These are phyloP conservation scores for Hymenopus coronatus DNA, from an alignment of 2,888 invertebrate genomes.

Conservation along the genomic window DNA sequence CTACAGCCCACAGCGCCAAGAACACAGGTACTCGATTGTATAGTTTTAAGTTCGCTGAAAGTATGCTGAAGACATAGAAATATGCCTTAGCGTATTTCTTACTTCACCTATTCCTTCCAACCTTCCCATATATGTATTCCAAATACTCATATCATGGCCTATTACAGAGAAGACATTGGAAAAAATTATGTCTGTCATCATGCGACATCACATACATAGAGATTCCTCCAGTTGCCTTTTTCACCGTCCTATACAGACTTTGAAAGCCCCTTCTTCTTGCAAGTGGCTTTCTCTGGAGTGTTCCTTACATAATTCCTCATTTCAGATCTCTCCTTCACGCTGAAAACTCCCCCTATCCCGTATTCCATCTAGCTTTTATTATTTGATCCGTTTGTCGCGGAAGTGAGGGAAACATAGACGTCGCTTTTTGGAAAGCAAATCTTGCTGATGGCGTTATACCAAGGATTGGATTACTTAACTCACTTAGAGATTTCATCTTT, in stretches of 20 bases:
- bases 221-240: not conserved
- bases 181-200: too few relatives aligned
- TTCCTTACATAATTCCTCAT: not conserved
- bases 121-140: too few relatives aligned
- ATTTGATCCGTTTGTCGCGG: not conserved
- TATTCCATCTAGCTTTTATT: not conserved
- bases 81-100: too few relatives aligned
- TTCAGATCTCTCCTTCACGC: not conserved
- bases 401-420: not conserved
- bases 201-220: too few relatives aligned
- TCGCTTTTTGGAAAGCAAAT: not conserved
- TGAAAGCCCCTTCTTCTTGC: not conserved
- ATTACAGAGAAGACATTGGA: too few relatives aligned
- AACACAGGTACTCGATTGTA: too few relatives aligned
- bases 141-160: too few relatives aligned
- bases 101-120: too few relatives aligned
- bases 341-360: not conserved
- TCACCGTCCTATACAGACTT: too few relatives aligned
- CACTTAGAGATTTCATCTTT: constrained; percentile 21
- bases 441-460: not conserved
- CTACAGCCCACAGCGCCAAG: too few relatives aligned
- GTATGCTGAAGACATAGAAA: too few relatives aligned
- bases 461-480: constrained; percentile 25
- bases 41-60: too few relatives aligned
- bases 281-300: not conserved